These are phyloP conservation scores for Heliconius charithonia DNA, from an alignment of 2,888 invertebrate species.

Conservation along the genomic window DNA sequence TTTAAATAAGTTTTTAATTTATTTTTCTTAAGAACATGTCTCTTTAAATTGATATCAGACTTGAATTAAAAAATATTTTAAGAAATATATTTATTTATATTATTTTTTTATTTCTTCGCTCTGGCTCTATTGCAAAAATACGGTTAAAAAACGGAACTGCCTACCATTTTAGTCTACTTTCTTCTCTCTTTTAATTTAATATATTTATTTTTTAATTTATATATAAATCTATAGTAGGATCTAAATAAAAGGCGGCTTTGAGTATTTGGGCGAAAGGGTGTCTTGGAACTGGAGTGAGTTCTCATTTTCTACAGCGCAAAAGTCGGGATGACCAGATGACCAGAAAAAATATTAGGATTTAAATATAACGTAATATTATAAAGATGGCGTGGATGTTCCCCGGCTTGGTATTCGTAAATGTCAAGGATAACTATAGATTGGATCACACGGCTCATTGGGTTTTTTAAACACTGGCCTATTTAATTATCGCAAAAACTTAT, in stretches of 20 bases:
- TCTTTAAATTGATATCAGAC: not conserved
- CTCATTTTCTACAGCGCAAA: not conserved
- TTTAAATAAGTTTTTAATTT: not conserved
- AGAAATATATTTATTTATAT: too few species aligned
- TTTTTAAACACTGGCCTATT: slow-evolving; percentile 11
- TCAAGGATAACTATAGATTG: slow-evolving; percentile 21
- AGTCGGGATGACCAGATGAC: not conserved
- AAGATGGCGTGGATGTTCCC: not conserved
- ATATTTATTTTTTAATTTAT: too few species aligned
- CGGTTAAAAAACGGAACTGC: too few species aligned
- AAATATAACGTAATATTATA: not conserved
- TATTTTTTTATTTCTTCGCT: too few species aligned
- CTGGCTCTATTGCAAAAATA: too few species aligned
- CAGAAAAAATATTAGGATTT: not conserved
- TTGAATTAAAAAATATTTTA: not conserved
- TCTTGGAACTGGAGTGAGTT: too few species aligned
- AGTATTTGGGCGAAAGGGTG: too few species aligned
- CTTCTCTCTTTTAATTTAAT: too few species aligned
- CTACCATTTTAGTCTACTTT: too few species aligned
- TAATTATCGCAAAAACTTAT: slow-evolving; percentile 6
- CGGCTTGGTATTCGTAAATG: slow-evolving; percentile 3
- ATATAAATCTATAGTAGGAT: too few species aligned
- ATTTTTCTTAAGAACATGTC: not conserved
- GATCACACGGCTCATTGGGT: slow-evolving; percentile 8
- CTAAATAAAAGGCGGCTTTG: not conserved